Percentiles rank a stretch among this genome's conserved stretches.
These are phyloP conservation scores for Aphidius ervi DNA, from an alignment of 1,140 invertebrate species.

Conservation along the genomic window DNA sequence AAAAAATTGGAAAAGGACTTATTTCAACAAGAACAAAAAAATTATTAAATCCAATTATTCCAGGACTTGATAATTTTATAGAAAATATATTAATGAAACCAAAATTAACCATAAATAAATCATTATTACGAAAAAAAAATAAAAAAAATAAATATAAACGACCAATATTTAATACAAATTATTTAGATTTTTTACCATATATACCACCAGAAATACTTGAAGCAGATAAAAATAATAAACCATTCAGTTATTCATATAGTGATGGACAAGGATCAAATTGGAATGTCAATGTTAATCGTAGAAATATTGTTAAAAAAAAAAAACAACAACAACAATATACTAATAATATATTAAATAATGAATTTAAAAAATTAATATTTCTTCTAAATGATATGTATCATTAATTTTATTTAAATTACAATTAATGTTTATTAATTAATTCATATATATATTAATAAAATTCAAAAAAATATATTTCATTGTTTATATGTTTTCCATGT, in stretches of 20 bases:
- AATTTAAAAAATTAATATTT: neutral
- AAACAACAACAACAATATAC: neutral
- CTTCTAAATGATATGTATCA: too few relatives aligned
- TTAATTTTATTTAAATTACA: too few relatives aligned
- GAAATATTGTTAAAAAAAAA: neutral
- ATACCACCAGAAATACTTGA: neutral
- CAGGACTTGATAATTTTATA: too few relatives aligned
- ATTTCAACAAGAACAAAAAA: neutral
- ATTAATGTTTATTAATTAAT: too few relatives aligned
- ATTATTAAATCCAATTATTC: too few relatives aligned
- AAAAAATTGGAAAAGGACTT: too few relatives aligned
- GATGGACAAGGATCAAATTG: slow-evolving; percentile 7
- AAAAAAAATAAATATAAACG: neutral
- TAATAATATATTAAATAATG: neutral
- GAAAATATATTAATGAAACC: too few relatives aligned
- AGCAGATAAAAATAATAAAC: neutral
- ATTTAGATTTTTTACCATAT: neutral
- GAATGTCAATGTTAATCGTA: slow-evolving; percentile 8
- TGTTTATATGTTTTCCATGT: neutral
- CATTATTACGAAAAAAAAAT: neutral
- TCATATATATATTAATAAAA: too few relatives aligned
- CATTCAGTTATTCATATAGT: slow-evolving; percentile 7
- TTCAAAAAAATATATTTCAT: neutral
- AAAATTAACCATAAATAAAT: too few relatives aligned
- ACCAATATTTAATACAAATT: neutral